Percentiles rank a stretch among this genome's conserved stretches.
Evolutionary conservation across 2,888 invertebrate genomes (phyloP).

Genomic region (Shargacucullia verbasci): DNA sequence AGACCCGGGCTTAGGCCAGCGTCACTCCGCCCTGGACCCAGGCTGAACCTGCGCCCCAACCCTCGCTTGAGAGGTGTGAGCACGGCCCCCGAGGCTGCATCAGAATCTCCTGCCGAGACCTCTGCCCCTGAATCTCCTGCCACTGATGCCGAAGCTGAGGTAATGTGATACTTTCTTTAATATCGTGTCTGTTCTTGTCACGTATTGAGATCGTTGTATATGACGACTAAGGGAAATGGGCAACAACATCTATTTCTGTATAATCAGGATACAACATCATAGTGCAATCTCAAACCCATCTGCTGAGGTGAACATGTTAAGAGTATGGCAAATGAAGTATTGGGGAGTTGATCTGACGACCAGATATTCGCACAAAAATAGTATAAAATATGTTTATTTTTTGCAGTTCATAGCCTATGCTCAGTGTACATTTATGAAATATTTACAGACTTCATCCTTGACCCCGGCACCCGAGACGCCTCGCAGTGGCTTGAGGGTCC

Average conservation of each 20-base stretch:
- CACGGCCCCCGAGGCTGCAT: slow-evolving; percentile 80
- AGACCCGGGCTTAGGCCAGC: slow-evolving; percentile 81
- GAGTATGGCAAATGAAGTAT: no score
- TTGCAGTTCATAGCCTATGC: no score
- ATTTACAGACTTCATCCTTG: slow-evolving; percentile 69
- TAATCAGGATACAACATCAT: no score
- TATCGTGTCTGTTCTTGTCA: no score
- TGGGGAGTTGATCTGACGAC: no score
- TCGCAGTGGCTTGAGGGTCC: slow-evolving; percentile 73
- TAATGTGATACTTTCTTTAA: slow-evolving; percentile 36
- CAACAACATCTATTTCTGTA: no score
- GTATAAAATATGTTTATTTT: no score
- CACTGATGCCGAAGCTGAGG: slow-evolving; percentile 80
- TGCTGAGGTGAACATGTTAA: no score
- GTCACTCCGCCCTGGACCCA: slow-evolving; percentile 91
- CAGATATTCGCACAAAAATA: no score
- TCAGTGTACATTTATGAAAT: neutral
- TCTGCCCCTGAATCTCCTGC: slow-evolving; percentile 74
- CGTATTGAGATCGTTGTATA: no score
- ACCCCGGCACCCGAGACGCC: slow-evolving; percentile 75
- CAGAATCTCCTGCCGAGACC: slow-evolving; percentile 81
- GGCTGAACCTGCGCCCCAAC: slow-evolving; percentile 88
- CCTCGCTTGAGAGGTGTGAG: slow-evolving; percentile 84
- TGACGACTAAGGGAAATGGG: no score
- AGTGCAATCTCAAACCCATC: no score